These are phyloP conservation scores for Schizopygopsis pylzovi DNA, from an alignment of 2,797 vertebrate genomes.

Conservation along the genomic window DNA sequence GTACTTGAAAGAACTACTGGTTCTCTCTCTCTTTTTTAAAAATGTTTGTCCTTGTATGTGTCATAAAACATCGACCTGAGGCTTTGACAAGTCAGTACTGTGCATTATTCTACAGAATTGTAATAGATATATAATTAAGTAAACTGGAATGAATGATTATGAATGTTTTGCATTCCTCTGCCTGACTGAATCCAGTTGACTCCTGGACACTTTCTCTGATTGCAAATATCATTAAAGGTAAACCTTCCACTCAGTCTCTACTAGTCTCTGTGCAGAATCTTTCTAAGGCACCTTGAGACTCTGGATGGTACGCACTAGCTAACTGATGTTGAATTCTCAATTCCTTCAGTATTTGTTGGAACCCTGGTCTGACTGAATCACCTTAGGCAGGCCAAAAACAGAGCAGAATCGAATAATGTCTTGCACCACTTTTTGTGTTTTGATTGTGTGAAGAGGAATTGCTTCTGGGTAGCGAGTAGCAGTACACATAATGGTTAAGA, in stretches of 20 bases:
- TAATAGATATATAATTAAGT: conserved; percentile 37
- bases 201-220: neutral
- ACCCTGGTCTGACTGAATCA: too few relatives aligned
- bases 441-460: neutral
- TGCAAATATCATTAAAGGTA: neutral
- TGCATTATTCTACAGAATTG: conserved; percentile 25
- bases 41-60: conserved; percentile 20
- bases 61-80: conserved; percentile 11
- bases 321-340: neutral
- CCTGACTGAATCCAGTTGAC: neutral
- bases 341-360: too few relatives aligned
- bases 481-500: neutral
- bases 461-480: neutral
- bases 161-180: neutral
- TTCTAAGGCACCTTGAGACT: too few relatives aligned
- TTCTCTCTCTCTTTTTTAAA: neutral
- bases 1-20: neutral
- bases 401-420: neutral
- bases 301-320: neutral
- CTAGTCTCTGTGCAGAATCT: neutral
- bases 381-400: neutral
- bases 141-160: neutral
- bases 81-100: conserved; percentile 35
- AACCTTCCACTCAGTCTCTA: neutral
- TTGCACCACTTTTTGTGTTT: neutral